Conservation (phyloP, 2,113 vertebrate species). For the Fulica atra region DNA sequence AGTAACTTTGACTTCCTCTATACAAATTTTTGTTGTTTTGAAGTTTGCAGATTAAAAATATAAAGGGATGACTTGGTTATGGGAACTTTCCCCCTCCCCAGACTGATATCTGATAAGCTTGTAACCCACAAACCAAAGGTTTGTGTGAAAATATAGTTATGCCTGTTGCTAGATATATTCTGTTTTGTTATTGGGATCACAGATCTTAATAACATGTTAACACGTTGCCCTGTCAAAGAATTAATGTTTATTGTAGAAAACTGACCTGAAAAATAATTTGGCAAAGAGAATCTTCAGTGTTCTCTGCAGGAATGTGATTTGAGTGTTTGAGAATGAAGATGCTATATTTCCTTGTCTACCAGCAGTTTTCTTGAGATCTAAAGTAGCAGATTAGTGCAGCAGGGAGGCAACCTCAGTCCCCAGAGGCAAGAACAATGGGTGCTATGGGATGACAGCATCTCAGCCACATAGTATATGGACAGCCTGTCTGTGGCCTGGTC, state of each 20-base stretch:
- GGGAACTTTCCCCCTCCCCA: neutral
- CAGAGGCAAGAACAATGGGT: neutral
- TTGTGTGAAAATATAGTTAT: neutral
- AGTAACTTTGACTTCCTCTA: slow-evolving; percentile 54
- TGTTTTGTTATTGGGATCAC: neutral
- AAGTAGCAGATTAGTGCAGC: neutral
- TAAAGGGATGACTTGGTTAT: neutral
- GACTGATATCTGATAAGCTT: neutral
- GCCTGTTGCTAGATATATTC: neutral
- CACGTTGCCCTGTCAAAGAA: neutral
- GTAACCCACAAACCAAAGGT: neutral
- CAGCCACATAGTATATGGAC: rapidly evolving
- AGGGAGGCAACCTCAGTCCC: neutral
- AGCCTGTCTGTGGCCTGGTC: neutral
- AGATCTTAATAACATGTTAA: neutral
- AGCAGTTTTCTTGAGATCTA: neutral
- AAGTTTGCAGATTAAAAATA: slow-evolving; percentile 16
- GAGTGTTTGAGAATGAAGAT: neutral
- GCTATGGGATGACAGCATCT: neutral
- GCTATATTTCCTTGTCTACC: neutral
- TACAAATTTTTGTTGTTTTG: slow-evolving; percentile 12
- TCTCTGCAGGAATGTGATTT: neutral
- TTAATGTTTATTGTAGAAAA: neutral
- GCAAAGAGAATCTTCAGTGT: neutral
- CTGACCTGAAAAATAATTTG: neutral